Percentiles rank a stretch among this genome's conserved stretches.
Conservation (phyloP, 2,113 vertebrate species). For the Psophia crepitans region DNA sequence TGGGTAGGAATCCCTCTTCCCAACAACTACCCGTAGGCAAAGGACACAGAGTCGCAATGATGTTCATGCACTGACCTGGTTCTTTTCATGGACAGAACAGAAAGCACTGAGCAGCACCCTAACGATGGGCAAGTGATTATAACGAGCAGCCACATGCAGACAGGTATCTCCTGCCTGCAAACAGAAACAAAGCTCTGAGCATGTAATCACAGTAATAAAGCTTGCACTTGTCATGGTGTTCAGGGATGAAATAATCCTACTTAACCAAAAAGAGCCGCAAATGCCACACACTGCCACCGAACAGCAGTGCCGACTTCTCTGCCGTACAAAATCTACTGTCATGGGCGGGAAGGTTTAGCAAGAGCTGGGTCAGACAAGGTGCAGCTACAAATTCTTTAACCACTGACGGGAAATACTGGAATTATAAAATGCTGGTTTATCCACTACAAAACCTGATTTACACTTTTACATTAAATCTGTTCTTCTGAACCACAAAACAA, state of each 20-base stretch:
- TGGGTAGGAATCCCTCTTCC: background rate
- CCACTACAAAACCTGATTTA: background rate
- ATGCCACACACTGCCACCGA: background rate
- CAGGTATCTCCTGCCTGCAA: constrained; percentile 91
- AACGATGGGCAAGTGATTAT: constrained; percentile 92
- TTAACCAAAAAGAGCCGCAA: background rate
- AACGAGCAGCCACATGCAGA: constrained; percentile 92
- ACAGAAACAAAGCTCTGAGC: constrained; percentile 72
- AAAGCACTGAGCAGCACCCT: constrained; percentile 92
- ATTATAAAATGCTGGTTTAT: background rate
- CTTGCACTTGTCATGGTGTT: background rate
- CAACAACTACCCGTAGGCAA: background rate
- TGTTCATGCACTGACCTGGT: constrained; percentile 86
- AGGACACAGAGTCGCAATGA: background rate
- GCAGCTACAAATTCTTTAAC: background rate
- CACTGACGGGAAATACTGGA: background rate
- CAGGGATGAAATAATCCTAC: background rate
- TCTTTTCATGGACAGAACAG: constrained; percentile 93
- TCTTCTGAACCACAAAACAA: background rate
- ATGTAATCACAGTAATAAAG: constrained; percentile 3
- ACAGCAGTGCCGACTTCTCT: background rate
- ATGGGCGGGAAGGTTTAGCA: background rate
- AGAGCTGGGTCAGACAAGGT: background rate
- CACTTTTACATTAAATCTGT: background rate
- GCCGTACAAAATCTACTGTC: background rate